Conservation (phyloP, 2,888 invertebrate genomes). For the Scaptomyza reducta region DNA sequence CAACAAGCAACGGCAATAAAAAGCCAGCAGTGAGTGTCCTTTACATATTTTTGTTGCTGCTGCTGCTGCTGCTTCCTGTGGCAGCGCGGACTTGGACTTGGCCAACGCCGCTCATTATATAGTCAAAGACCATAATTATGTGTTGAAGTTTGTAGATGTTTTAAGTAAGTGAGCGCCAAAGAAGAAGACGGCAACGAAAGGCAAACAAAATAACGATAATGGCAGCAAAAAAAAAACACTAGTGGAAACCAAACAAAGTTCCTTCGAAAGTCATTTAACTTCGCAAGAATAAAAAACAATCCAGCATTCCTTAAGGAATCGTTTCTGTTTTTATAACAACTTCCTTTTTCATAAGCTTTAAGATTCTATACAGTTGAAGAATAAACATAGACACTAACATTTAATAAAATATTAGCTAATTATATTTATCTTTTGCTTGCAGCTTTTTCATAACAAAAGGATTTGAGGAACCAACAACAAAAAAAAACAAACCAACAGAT, state of each 20-base stretch:
- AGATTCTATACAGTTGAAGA: not conserved
- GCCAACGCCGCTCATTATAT: slow-evolving; percentile 73
- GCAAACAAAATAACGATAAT: slow-evolving; percentile 41
- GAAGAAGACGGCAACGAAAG: slow-evolving; percentile 14
- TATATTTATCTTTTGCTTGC: slow-evolving; percentile 26
- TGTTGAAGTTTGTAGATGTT: slow-evolving; percentile 77
- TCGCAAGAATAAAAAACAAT: slow-evolving; percentile 3
- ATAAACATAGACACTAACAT: not conserved
- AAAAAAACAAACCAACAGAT: slow-evolving; percentile 22
- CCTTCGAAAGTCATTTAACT: slow-evolving; percentile 34
- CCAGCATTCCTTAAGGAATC: slow-evolving; percentile 4
- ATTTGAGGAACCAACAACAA: slow-evolving; percentile 61
- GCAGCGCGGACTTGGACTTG: slow-evolving; percentile 54
- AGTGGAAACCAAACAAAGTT: slow-evolving; percentile 36
- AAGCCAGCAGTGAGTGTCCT: slow-evolving; percentile 74
- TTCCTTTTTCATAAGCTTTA: not conserved
- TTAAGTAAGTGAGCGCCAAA: slow-evolving; percentile 54
- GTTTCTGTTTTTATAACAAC: slow-evolving; percentile 4
- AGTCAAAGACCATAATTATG: slow-evolving; percentile 80
- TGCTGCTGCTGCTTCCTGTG: slow-evolving; percentile 60
- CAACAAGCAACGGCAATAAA: slow-evolving; percentile 64
- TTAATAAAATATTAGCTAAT: not conserved
- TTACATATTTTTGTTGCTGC: slow-evolving; percentile 54
- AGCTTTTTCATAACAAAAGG: slow-evolving; percentile 65
- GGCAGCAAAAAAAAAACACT: slow-evolving; percentile 4